Conservation (phyloP, 2,113 vertebrate genomes). For the Hippocampus comes region DNA sequence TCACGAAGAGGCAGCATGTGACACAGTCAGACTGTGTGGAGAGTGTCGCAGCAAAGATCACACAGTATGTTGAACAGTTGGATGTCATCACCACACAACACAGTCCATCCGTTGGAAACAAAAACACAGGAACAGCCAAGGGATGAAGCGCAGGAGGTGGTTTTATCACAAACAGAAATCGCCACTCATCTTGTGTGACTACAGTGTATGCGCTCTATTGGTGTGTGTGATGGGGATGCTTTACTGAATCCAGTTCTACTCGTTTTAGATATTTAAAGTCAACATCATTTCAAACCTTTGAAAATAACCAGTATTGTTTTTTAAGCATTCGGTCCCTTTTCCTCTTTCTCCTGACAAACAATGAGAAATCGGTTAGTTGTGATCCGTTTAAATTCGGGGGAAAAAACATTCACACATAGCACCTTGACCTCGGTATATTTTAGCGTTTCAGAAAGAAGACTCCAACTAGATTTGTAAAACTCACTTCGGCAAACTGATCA, state of each 20-base stretch:
- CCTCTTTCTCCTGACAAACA: constrained; percentile 14
- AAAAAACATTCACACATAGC: constrained; percentile 34
- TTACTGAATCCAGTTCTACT: constrained; percentile 50
- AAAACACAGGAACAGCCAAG: constrained; percentile 46
- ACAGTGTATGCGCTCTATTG: constrained; percentile 25
- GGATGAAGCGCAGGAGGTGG: constrained; percentile 35
- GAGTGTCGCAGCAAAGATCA: constrained; percentile 26
- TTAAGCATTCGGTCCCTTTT: constrained; percentile 45
- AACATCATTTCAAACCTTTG: constrained; percentile 57
- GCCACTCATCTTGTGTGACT: constrained; percentile 51
- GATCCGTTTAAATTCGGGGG: constrained; percentile 50
- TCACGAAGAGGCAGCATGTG: background rate
- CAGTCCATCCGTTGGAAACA: constrained; percentile 41
- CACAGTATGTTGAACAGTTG: constrained; percentile 55
- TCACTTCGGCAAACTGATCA: constrained; percentile 38
- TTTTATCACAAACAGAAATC: constrained; percentile 54
- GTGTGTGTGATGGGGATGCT: constrained; percentile 29
- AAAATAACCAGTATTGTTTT: constrained; percentile 66
- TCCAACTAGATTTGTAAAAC: constrained; percentile 41
- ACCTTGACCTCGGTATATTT: constrained; percentile 34
- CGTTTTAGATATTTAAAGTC: constrained; percentile 54
- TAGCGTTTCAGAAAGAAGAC: constrained; percentile 53
- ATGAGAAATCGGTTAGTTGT: constrained; percentile 35
- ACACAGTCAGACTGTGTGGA: constrained; percentile 14
- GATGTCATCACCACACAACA: constrained; percentile 70